Conservation (phyloP, 2,797 vertebrate species). For the Syngnathus rostellatus region DNA sequence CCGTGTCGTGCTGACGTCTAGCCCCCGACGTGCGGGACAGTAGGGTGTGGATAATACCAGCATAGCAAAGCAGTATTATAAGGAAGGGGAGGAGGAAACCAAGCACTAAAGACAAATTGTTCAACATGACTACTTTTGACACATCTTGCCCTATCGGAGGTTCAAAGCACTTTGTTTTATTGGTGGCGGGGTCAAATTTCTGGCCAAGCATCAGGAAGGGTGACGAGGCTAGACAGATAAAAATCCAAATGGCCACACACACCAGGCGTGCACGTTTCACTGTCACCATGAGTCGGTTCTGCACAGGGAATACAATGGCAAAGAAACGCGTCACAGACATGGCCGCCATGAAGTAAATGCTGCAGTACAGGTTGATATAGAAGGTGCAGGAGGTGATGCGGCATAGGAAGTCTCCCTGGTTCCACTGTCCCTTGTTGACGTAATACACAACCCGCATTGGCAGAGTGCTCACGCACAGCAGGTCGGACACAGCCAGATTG, state of each 20-base stretch:
- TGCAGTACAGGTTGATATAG: slow-evolving; percentile 96
- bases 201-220: slow-evolving; percentile 76
- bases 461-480: slow-evolving; percentile 84
- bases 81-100: slow-evolving; percentile 85
- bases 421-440: slow-evolving; percentile 77
- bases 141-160: slow-evolving; percentile 52
- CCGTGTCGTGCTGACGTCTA: slow-evolving; percentile 63
- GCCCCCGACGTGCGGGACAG: slow-evolving; percentile 60
- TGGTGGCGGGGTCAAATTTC: slow-evolving; percentile 38
- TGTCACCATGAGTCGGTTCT: slow-evolving; percentile 75
- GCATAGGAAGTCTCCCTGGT: slow-evolving; percentile 81
- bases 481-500: slow-evolving; percentile 83
- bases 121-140: slow-evolving; percentile 62
- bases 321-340: slow-evolving; percentile 93
- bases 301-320: slow-evolving; percentile 87
- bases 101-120: slow-evolving; percentile 76
- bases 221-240: slow-evolving; percentile 73
- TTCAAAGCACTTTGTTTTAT: slow-evolving; percentile 91
- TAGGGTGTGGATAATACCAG: slow-evolving; percentile 77
- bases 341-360: slow-evolving; percentile 90
- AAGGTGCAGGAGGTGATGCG: slow-evolving; percentile 81
- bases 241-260: slow-evolving; percentile 79
- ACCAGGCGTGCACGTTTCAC: slow-evolving; percentile 72
- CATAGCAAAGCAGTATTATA: slow-evolving; percentile 81
- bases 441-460: slow-evolving; percentile 87